Conservation (phyloP, 53 echinoderm and acorn worm genomes). For the Glandiceps talaboti region DNA sequence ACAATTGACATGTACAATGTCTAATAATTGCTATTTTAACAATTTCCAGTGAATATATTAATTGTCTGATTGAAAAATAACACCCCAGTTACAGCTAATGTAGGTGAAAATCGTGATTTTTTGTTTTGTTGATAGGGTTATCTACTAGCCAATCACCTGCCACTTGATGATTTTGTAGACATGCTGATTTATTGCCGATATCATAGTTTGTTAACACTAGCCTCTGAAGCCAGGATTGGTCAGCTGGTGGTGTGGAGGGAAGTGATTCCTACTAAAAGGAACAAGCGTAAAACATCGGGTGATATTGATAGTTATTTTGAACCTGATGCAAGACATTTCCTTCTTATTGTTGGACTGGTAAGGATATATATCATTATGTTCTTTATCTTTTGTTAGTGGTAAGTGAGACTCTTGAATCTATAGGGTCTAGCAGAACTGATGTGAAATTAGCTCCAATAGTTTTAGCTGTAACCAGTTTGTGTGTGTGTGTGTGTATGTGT, state of each 20-base stretch:
- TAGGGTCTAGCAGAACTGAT: no score
- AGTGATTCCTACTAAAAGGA: conserved; percentile 59
- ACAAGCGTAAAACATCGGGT: conserved; percentile 20
- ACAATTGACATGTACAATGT: no score
- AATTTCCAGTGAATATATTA: no score
- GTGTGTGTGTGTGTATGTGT: background rate
- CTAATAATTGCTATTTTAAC: no score
- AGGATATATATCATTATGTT: no score
- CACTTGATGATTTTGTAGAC: conserved; percentile 59
- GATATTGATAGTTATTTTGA: conserved; percentile 43
- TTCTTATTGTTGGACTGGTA: conserved; percentile 85
- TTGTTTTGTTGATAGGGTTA: conserved; percentile 30
- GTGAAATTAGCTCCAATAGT: no score
- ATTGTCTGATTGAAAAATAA: no score
- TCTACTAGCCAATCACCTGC: conserved; percentile 82
- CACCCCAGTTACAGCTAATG: no score
- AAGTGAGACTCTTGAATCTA: no score
- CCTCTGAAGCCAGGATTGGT: conserved; percentile 65
- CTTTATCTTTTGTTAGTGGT: background rate
- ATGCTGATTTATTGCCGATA: conserved; percentile 71
- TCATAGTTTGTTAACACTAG: conserved; percentile 72
- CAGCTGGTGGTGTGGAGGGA: conserved; percentile 96
- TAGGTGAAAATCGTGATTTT: no score
- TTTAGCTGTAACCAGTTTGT: no score
- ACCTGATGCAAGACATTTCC: conserved; percentile 69